Evolutionary conservation across 2,797 vertebrate genomes (phyloP).

Genomic region (Dicrostonyx torquatus): DNA sequence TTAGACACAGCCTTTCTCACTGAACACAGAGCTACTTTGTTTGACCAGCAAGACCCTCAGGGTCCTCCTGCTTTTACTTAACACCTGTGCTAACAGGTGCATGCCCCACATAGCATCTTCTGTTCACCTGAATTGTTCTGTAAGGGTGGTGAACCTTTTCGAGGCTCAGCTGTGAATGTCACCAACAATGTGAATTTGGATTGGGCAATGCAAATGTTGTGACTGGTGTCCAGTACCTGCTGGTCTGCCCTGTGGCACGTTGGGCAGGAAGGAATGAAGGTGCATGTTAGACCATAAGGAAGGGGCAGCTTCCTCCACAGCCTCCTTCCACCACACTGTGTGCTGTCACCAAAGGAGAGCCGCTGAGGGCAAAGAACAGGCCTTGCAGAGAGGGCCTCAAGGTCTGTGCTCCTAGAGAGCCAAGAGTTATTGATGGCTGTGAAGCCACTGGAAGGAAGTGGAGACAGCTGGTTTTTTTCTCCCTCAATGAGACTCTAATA

Average conservation of each 20-base stretch:
- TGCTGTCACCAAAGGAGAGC: background rate
- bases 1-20: background rate
- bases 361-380: background rate
- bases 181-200: background rate
- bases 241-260: background rate
- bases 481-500: background rate
- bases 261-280: background rate
- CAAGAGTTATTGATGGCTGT: background rate
- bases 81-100: background rate
- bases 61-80: background rate
- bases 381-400: background rate
- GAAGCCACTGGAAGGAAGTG: slow-evolving; percentile 12
- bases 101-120: background rate
- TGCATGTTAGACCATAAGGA: background rate
- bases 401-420: background rate
- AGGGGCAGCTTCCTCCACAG: background rate
- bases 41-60: background rate
- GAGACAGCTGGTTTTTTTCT: background rate
- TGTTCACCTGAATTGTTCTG: background rate
- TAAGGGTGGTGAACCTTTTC: background rate
- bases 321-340: background rate
- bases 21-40: background rate
- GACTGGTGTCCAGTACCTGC: background rate
- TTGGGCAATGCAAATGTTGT: background rate
- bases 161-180: background rate